Percentiles rank a stretch among this genome's conserved stretches.
These are phyloP conservation scores for Drosophila subpulchrella DNA, from an alignment of 1,140 invertebrate genomes.

Conservation along the genomic window DNA sequence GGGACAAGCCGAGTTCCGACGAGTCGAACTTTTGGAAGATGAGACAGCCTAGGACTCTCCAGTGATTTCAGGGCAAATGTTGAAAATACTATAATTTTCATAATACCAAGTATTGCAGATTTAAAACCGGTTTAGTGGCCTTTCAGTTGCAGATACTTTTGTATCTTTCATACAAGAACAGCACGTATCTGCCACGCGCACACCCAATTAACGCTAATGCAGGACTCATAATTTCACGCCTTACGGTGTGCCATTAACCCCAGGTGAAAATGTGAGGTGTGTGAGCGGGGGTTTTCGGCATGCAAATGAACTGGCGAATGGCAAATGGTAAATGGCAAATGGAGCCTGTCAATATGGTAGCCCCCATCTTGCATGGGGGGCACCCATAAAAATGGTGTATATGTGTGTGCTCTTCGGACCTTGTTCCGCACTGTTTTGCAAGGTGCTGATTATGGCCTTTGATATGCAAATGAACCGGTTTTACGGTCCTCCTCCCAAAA, in stretches of 20 bases:
- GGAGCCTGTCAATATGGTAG: conserved; percentile 64
- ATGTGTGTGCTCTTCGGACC: conserved; percentile 32
- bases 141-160: conserved; percentile 1
- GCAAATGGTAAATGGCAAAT: conserved; percentile 70
- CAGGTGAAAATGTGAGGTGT: not conserved
- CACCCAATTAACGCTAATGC: conserved; percentile 72
- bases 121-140: conserved; percentile 20
- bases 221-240: conserved; percentile 69
- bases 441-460: conserved; percentile 82
- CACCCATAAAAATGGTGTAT: conserved; percentile 14
- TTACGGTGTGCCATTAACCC: conserved; percentile 43
- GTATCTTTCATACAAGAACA: conserved; percentile 18
- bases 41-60: conserved; percentile 4
- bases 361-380: not conserved
- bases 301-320: conserved; percentile 51
- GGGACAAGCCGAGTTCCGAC: not conserved
- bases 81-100: conserved; percentile 28
- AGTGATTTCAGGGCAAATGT: conserved; percentile 16
- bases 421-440: conserved; percentile 62
- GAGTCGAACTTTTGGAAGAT: not conserved
- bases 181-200: conserved; percentile 39
- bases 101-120: conserved; percentile 3
- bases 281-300: conserved; percentile 23
- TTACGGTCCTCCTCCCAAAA: conserved; percentile 24
- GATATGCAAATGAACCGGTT: conserved; percentile 82